These are phyloP conservation scores for Sphaeridia pumilis DNA, from an alignment of 2,888 invertebrate species.

Conservation along the genomic window DNA sequence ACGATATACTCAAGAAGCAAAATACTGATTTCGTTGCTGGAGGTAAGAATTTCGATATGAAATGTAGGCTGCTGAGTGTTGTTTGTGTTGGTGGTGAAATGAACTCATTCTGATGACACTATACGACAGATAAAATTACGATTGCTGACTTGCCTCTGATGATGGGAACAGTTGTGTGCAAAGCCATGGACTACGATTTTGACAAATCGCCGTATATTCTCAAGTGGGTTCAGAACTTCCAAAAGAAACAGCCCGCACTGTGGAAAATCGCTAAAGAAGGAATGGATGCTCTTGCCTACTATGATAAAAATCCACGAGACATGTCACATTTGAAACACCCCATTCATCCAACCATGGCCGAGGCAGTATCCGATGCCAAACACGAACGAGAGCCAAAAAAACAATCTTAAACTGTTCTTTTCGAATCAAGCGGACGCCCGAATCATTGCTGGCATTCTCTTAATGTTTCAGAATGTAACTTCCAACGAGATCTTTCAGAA, in stretches of 20 bases:
- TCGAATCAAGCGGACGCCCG: too few species aligned
- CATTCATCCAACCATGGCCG: slow-evolving; percentile 50
- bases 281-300: slow-evolving; percentile 54
- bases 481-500: too few species aligned
- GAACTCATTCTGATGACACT: not conserved
- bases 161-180: slow-evolving; percentile 59
- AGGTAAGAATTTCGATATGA: slow-evolving; percentile 38
- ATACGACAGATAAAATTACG: slow-evolving; percentile 49
- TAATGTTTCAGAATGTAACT: not conserved
- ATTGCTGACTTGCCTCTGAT: slow-evolving; percentile 64
- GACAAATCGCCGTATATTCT: slow-evolving; percentile 48
- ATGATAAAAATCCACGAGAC: slow-evolving; percentile 61
- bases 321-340: slow-evolving; percentile 58
- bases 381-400: too few species aligned
- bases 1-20: slow-evolving; percentile 53
- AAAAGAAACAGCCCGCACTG: slow-evolving; percentile 52
- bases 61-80: not conserved
- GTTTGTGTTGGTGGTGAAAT: not conserved
- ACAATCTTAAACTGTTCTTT: too few species aligned
- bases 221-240: slow-evolving; percentile 61
- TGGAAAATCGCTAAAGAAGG: slow-evolving; percentile 59
- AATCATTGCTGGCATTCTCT: not conserved
- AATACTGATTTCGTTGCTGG: slow-evolving; percentile 55
- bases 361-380: slow-evolving; percentile 40
- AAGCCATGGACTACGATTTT: slow-evolving; percentile 56